Percentiles rank a stretch among this genome's conserved stretches.
These are phyloP conservation scores for Polypterus bichir DNA, from an alignment of 2,113 vertebrate species.

Conservation along the genomic window DNA sequence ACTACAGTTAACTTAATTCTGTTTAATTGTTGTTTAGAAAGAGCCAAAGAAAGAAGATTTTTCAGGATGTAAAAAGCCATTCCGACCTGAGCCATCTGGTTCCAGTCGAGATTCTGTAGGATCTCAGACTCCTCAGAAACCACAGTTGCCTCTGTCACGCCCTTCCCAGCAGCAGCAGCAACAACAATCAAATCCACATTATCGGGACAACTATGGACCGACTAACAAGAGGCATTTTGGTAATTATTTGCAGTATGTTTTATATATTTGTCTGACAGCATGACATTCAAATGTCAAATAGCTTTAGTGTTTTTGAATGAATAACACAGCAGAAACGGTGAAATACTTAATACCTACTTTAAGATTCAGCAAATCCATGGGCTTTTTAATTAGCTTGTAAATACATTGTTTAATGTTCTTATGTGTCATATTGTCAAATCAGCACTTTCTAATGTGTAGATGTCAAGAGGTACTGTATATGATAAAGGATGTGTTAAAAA, in stretches of 20 bases:
- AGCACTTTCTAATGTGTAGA: too few species aligned
- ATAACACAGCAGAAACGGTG: too few species aligned
- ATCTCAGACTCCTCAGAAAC: slow-evolving; percentile 62
- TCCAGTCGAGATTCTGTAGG: slow-evolving; percentile 74
- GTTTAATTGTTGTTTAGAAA: slow-evolving; percentile 33
- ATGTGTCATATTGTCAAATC: too few species aligned
- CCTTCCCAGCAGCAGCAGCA: slow-evolving; percentile 33
- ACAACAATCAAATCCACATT: slow-evolving; percentile 58
- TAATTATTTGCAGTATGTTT: slow-evolving; percentile 21
- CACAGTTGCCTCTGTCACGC: slow-evolving; percentile 52
- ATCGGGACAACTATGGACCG: slow-evolving; percentile 66
- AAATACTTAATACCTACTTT: too few species aligned
- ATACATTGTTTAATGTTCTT: too few species aligned
- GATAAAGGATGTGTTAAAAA: too few species aligned
- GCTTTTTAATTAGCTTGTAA: too few species aligned
- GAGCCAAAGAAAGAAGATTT: slow-evolving; percentile 84
- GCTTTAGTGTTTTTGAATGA: too few species aligned
- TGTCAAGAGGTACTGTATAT: too few species aligned
- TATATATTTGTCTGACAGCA: background rate
- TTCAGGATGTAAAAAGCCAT: slow-evolving; percentile 58
- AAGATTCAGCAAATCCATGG: too few species aligned
- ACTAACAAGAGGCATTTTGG: slow-evolving; percentile 78
- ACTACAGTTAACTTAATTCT: too few species aligned
- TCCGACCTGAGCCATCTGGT: slow-evolving; percentile 73
- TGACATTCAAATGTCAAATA: too few species aligned